Evolutionary conservation across 2,888 invertebrate species (phyloP), one percentile per base, ranked within the genome.

Genomic region (Macrostomum cliftonense): DNA sequence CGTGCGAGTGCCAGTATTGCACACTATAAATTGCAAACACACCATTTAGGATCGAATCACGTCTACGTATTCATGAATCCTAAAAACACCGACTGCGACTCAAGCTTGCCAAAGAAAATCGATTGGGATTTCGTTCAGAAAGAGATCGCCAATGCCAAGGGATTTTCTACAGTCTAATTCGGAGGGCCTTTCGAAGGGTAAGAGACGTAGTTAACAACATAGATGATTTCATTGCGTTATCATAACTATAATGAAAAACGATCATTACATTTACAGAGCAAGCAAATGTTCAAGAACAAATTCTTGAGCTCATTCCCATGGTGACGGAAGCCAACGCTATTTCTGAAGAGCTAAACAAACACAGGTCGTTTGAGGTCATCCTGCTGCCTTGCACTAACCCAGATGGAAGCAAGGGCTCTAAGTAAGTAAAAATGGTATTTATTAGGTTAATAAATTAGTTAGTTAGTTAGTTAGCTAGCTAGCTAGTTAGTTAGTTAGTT

Each of bases 281-380:
- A 54, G 65, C 67, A 52, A 62, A 67, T 21, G 64, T 65, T 11
- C 69, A 70, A 53, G 69, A 70, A 47, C 64, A 69, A 53, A 65
- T 70, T 13, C 54, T 70, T 40, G 69, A 69, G 54, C 61, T 68
- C 28, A 56, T 70, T 37, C 70, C 70, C 5, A 63, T 68, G 63
- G 66, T 70, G 48, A 63, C 67, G n/a, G 70, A 70, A 49, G 68
- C 67, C 12, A 70, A 70, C 53, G 69, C 69, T 2, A 59, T 70
- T 2, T 69, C 69, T 9, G 69, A 70, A 47, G 70, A 70, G 52
- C 55, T 70, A 39, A 62, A 68, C 56, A 70, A 68, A 55, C 63
- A 67, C 51, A 61, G 63, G 47, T 60, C 63, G 9, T 70, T 70
- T 56, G 69, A 70, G 53, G 68, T 69, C n/a, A 65, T 69, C 14